Base-by-base conservation (phyloP, 2,888 invertebrate genomes). In the Ormyrus rosae region DNA sequence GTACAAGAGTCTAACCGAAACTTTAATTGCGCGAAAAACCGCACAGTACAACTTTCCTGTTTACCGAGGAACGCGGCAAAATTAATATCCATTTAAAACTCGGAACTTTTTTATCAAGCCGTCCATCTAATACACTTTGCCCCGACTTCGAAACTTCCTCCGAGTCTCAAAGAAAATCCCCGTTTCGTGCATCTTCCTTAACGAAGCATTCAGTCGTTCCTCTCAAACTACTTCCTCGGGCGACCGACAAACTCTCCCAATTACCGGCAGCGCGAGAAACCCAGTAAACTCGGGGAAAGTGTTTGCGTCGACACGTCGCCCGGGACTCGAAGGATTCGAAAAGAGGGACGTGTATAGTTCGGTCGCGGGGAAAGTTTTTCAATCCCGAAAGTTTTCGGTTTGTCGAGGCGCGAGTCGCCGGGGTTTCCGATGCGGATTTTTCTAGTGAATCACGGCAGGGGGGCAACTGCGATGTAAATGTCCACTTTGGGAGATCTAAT, bases 291-390 rank as follows among this genome's bases (percentile, higher is more conserved):
- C 45, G 13, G 19, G 58, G 48, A 69, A 68, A 63, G 63, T 69
- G 63, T 76, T 70, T 64, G 63, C 69, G 63, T 55, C 63, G 55
- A 63, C 51, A 69, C 53, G 45, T 67, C 56, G n/a, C 48, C 51
- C 48, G 70, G 8, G 45, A n/a, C 61, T 60, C 19, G 80, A 80
- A 82, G 81, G 81, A 74, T 78, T 58, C 61, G 65, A 79, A 55
- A 68, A 81, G 71, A 77, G 74, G 68, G 83, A 83, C 80, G 77
- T 78, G 69, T 78, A 84, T 80, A 82, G 67, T 73, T 53, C 50
- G 19, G 19, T 19, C 19, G 19, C 19, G 45, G 50, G 13, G 11
- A 88, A 89, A 90, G 86, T 89, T 90, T 89, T 90, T 89, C 88
- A 87, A 90, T 89, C 83, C 84, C 82, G 81, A 86, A 87, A 89